Evolutionary conservation across 2,797 vertebrate species (phyloP).

Genomic region (Danio aesculapii): DNA sequence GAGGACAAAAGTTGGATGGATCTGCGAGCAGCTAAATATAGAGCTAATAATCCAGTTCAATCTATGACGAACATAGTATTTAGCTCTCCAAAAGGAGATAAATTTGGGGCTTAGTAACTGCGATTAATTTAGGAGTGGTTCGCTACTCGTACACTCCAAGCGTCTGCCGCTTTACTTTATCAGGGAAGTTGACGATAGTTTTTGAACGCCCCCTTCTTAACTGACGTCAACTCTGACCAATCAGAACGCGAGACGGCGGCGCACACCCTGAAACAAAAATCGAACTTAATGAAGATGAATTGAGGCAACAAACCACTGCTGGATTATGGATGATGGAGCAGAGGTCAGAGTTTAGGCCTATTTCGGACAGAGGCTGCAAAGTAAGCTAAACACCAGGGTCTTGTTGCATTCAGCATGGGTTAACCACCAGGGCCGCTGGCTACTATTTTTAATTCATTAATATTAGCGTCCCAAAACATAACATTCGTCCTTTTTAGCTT

Average conservation of each 20-base stretch:
- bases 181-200: constrained; percentile 54
- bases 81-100: background rate
- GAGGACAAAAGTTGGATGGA: background rate
- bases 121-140: background rate
- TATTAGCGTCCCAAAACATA: background rate
- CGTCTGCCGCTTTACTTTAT: constrained; percentile 40
- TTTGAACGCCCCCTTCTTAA: constrained; percentile 28
- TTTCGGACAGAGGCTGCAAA: background rate
- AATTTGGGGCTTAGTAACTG: background rate
- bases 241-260: constrained; percentile 5
- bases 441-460: constrained; percentile 17
- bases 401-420: background rate
- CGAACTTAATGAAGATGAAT: background rate
- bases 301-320: background rate
- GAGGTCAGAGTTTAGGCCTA: background rate
- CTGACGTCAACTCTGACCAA: constrained; percentile 49
- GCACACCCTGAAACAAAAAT: background rate
- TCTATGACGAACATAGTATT: constrained; percentile 4
- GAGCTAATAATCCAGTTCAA: background rate
- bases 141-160: background rate
- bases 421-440: background rate
- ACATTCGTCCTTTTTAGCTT: background rate
- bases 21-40: background rate
- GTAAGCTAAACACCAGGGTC: background rate
- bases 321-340: background rate